phyloP scores from a whole-genome alignment of 23 tunicate species.

The Phallusia fumigata region DNA sequence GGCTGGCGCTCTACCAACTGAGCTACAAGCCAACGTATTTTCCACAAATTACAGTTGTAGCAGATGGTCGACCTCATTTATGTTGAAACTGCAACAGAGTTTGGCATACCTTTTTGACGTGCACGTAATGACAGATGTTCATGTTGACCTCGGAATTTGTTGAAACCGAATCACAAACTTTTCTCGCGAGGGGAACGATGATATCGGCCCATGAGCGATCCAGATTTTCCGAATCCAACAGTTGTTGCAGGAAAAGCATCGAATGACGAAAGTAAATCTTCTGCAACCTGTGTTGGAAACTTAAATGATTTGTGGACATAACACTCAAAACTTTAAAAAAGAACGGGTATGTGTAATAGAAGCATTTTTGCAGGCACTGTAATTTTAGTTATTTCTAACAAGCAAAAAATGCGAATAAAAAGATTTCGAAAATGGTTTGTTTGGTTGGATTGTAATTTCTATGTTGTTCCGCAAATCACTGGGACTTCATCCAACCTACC shows the following conservation, averaged over 20 bases:
- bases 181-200: conserved; percentile 64
- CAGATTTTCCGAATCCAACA: conserved; percentile 40
- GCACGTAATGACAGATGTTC: conserved; percentile 89
- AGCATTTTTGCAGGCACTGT: too few species aligned
- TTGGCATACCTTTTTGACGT: conserved; percentile 89
- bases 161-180: conserved; percentile 40
- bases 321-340: too few species aligned
- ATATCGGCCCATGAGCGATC: conserved; percentile 77
- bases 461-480: too few species aligned
- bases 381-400: too few species aligned
- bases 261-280: conserved; percentile 60
- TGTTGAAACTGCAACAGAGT: too few species aligned
- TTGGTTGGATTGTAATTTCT: too few species aligned
- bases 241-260: conserved; percentile 59
- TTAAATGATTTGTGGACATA: neutral
- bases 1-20: too few species aligned
- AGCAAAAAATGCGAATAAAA: too few species aligned
- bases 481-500: conserved; percentile 16
- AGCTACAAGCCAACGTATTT: too few species aligned
- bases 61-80: too few species aligned
- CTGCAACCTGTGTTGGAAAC: conserved; percentile 39
- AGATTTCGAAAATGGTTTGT: too few species aligned
- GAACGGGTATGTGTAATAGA: too few species aligned
- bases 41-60: neutral
- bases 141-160: conserved; percentile 71